Base-by-base conservation (phyloP, 2,888 invertebrate species). In the Cheilosia impressa region DNA sequence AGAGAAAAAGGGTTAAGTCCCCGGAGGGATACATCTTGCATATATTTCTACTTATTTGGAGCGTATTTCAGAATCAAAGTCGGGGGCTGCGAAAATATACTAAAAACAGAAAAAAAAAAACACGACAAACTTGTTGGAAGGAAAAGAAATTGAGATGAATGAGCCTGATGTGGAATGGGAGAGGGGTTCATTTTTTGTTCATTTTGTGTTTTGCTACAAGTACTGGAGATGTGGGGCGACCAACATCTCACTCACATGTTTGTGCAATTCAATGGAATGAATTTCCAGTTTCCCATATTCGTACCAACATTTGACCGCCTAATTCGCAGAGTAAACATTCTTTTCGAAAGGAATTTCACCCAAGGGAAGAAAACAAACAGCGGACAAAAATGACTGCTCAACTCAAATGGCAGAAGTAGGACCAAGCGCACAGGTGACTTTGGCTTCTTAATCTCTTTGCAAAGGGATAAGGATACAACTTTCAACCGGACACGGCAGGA, bases 361-460 rank as follows among this genome's bases (percentile, higher is more conserved):
- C 65, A 17, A 34, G 41, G 68, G 83, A 22, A 62, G 24, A 5
- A 53, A 1, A 55, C 47, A 47, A 60, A 68, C 41, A 58, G 27
- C 55, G 68, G 68, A 83, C 78, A 68, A 60, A 60, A 73, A 65
- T 75, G 69, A 71, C 79, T 10, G 22, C 78, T 69, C 72, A 69
- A 68, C 41, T 45, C 13, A 63, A 57, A 24, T 50, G 62, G 69
- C 73, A 63, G 41, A 41, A 19, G 47, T 13, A 15, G 27, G 41
- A 27, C 19, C 24, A 50, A 62, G 55, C 62, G 55, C 62, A 1
- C 68, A 68, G 72, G 83, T 84, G 80, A 65, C 65, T 76, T 76
- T 76, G 80, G 75, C 65, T 79, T 58, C 65, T 66, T 80, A 84
- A 84, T 84, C 84, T 84, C 80, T 69, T 71, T 55, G 63, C 73